phyloP scores from a whole-genome alignment of 1,140 invertebrate species.

The Paralvinella palmiformis region DNA sequence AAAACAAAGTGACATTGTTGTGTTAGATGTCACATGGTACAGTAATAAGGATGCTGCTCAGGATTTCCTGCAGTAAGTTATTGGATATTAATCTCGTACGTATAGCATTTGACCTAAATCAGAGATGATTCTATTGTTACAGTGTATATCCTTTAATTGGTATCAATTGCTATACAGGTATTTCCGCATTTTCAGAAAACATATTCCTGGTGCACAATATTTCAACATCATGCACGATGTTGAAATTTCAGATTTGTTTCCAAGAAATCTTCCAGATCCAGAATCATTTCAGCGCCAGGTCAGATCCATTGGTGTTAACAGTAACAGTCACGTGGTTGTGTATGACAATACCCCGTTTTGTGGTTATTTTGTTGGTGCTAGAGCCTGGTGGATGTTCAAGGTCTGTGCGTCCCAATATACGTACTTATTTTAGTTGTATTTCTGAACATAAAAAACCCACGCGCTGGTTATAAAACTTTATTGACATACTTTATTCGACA shows the following conservation, averaged over 20 bases:
- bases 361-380: slow-evolving; percentile 20
- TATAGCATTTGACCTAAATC: no score
- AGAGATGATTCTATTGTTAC: background rate
- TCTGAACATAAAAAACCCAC: background rate
- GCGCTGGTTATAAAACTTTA: no score
- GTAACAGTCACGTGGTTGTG: slow-evolving; percentile 34
- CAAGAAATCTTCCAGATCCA: slow-evolving; percentile 27
- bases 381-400: slow-evolving; percentile 39
- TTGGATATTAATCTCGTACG: no score
- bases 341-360: slow-evolving; percentile 32
- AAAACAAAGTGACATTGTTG: background rate
- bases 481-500: no score
- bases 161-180: background rate
- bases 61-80: background rate
- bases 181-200: slow-evolving; percentile 17
- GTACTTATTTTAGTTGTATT: background rate
- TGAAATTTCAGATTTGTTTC: slow-evolving; percentile 21
- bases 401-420: no score
- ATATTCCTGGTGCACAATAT: slow-evolving; percentile 29
- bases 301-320: slow-evolving; percentile 29
- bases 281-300: slow-evolving; percentile 26
- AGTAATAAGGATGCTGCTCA: slow-evolving; percentile 1
- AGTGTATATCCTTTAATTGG: background rate
- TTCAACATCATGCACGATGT: slow-evolving; percentile 26
- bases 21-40: slow-evolving; percentile 8